Conservation (phyloP, 1,140 invertebrate species). For the Drosophila kanapiae region DNA sequence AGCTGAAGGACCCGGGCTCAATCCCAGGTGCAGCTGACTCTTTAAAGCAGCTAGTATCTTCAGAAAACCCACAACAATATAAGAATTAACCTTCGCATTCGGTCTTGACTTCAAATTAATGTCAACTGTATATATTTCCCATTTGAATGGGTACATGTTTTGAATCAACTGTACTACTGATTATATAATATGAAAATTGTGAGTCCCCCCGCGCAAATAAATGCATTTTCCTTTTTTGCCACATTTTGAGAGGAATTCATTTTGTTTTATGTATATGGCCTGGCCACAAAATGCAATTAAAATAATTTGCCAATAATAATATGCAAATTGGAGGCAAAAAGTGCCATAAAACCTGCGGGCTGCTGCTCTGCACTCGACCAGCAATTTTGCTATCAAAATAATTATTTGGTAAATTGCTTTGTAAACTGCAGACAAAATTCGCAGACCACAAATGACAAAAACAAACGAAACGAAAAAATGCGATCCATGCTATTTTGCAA, state of each 20-base stretch:
- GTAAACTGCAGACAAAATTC: slow-evolving; percentile 49
- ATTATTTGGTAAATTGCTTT: slow-evolving; percentile 74
- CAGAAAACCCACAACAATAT: neutral
- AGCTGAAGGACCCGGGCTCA: too few relatives aligned
- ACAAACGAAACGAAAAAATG: slow-evolving; percentile 14
- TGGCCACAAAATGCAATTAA: slow-evolving; percentile 62
- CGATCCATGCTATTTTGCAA: slow-evolving; percentile 59
- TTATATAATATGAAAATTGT: neutral
- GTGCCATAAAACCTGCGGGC: slow-evolving; percentile 38
- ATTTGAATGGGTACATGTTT: neutral
- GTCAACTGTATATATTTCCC: neutral
- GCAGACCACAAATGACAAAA: slow-evolving; percentile 29
- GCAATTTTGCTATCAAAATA: slow-evolving; percentile 65
- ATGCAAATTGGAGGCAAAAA: slow-evolving; percentile 58
- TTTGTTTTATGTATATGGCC: slow-evolving; percentile 20
- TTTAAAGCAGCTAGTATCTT: neutral
- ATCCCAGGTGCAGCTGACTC: too few relatives aligned
- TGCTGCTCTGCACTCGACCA: slow-evolving; percentile 16
- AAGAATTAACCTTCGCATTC: neutral
- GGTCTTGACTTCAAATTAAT: neutral
- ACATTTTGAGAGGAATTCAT: slow-evolving; percentile 29
- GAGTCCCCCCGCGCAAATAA: neutral
- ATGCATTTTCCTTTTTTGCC: slow-evolving; percentile 3
- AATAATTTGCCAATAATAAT: slow-evolving; percentile 70
- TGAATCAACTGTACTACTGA: slow-evolving; percentile 6